Evolutionary conservation across 2,113 vertebrate genomes (phyloP), one percentile per base, ranked within the genome.

Genomic region (Parotia lawesii): DNA sequence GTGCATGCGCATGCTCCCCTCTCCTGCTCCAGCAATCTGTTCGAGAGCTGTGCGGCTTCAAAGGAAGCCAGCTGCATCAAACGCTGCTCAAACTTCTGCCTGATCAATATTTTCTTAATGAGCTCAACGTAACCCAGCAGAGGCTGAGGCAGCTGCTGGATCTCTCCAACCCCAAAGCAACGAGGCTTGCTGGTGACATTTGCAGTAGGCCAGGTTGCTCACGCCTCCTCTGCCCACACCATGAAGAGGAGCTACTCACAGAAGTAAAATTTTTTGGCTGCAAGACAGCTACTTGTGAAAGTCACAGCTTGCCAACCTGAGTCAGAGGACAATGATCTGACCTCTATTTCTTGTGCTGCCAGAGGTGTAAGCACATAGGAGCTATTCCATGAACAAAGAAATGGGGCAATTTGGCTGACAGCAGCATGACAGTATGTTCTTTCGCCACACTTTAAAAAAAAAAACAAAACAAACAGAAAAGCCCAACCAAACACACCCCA

Each of bases 71-170:
- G 53, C 40, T 20, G 48, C 54, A 78, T 25, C 64, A 56, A 80
- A 76, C 81, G 37, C 81, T 86, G 66, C 31, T 8, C 87, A 48
- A 73, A 95, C 77, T 93, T 88, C 50, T 3, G 44, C 13, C 22
- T 66, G 75, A 67, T 94, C 90, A 62, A 48, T 95, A 83, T 90
- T 92, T 85, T 42, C 85, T 72, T 93, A 95, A 96, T 94, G 93
- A 91, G 87, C 86, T 78, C 54, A 5, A 4, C 16, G 5, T 48
- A 85, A 76, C 61, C 79, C 56, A 40, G 89, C 72, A 44, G 91
- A 76, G 90, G 71, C 89, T 33, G 74, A 93, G 80, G 72, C 86
- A 80, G 79, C 80, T 93, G 91, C 86, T 94, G 56, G 37, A n/a
- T 73, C 82, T 64, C 53, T 38, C 47, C n/a, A 37, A 10, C 74